Evolutionary conservation across 2,113 vertebrate species (phyloP).

Genomic region (Onychorhynchus coronatus): DNA sequence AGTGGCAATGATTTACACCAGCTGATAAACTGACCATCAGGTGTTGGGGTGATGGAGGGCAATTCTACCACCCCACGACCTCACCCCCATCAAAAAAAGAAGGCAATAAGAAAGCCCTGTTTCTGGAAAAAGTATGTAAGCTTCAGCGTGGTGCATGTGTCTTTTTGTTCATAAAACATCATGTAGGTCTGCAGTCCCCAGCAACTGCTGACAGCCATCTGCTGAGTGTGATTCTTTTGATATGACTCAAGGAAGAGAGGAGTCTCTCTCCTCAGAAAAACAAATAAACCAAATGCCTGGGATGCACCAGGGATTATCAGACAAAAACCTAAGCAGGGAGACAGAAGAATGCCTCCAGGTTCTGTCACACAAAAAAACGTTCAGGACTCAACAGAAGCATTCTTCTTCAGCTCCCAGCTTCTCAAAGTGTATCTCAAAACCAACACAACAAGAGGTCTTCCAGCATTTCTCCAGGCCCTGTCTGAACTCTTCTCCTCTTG

Average conservation of each 20-base stretch:
- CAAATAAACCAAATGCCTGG: background rate
- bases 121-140: background rate
- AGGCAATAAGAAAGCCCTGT: background rate
- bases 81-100: background rate
- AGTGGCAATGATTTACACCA: background rate
- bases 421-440: background rate
- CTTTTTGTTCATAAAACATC: background rate
- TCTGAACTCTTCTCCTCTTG: background rate
- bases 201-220: background rate
- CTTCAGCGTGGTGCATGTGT: background rate
- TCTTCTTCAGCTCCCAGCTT: background rate
- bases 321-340: background rate
- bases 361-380: background rate
- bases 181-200: background rate
- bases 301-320: background rate
- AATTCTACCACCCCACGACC: background rate
- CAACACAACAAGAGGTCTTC: background rate
- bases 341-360: background rate
- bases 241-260: background rate
- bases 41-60: background rate
- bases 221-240: background rate
- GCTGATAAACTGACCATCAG: background rate
- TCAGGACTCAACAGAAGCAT: background rate
- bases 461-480: background rate
- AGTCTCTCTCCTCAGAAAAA: background rate